A percentile compares a stretch with the other conserved stretches of the same genome.
phyloP scores from a whole-genome alignment of 2,797 vertebrate species.

The Synanceia verrucosa region DNA sequence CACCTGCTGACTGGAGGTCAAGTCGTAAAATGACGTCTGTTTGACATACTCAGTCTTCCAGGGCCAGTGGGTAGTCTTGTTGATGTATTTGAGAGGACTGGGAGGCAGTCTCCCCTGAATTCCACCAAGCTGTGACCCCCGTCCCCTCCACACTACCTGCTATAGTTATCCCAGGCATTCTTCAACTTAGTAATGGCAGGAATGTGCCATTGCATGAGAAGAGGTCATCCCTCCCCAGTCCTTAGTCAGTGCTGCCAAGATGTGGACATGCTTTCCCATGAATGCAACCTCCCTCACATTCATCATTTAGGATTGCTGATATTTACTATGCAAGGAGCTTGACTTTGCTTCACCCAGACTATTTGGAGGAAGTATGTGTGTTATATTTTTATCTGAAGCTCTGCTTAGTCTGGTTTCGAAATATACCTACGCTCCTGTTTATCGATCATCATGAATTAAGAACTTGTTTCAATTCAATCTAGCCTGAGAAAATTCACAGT shows the following conservation, averaged over 20 bases:
- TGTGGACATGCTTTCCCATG: conserved; percentile 61
- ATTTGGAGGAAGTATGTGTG: conserved; percentile 4
- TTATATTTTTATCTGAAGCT: conserved; percentile 19
- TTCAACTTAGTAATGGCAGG: conserved; percentile 74
- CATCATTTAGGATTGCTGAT: conserved; percentile 40
- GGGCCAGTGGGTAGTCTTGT: neutral
- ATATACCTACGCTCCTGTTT: conserved; percentile 14
- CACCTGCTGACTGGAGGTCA: conserved; percentile 5
- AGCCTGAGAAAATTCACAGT: neutral
- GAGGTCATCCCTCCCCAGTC: conserved; percentile 64
- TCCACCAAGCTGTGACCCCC: conserved; percentile 42
- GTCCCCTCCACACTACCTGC: conserved; percentile 38
- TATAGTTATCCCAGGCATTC: conserved; percentile 72
- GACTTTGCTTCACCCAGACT: conserved; percentile 17
- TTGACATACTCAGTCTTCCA: conserved; percentile 34
- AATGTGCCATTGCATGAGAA: conserved; percentile 79
- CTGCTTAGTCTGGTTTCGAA: conserved; percentile 5
- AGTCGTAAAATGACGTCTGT: conserved; percentile 4
- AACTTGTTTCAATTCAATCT: neutral
- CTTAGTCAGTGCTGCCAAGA: conserved; percentile 55
- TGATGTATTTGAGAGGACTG: conserved; percentile 18
- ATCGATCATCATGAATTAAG: neutral
- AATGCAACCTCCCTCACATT: conserved; percentile 13
- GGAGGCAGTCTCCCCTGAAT: conserved; percentile 40
- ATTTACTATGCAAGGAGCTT: conserved; percentile 29